Evolutionary conservation across 2,888 invertebrate species (phyloP), one percentile per base, ranked within the genome.

Genomic region (Brenthis hecate): DNA sequence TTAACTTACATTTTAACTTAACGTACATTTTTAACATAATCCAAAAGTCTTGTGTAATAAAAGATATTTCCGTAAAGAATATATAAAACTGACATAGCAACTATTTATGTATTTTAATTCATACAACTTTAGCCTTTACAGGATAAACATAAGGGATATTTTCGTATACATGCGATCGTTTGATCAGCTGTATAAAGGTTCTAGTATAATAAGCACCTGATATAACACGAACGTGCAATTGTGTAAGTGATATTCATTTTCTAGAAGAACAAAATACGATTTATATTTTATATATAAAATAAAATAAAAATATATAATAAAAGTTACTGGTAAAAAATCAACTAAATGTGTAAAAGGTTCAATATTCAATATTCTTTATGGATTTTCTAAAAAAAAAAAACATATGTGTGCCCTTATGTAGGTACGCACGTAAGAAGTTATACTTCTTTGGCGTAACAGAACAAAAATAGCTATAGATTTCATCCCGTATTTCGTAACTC

Each of bases 101-200:
- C 66, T 51, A 36, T 43, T 43, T 43, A 11, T 8, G 11, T 43
- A 43, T 11, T 43, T 14, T 32, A 6, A 14, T 23, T 23, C 5
- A 13, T 43, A 13, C 14, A 6, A 62, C 13, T 47, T 56, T 48
- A 43, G n/a, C 56, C 32, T 23, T 67, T 56, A 23, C 0, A 0
- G 4, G 0, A 13, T 0, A 14, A 1, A 6, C 2, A 61, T 61
- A 67, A 36, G 43, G 61, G 23, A 32, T 50, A 36, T 8, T 56
- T 50, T 56, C 6, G 50, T 1, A 23, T 56, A 11, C 19, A 32
- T 4, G n/a, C 6, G 16, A 32, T 16, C 67, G 72, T 77, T 77
- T 76, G 74, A 76, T 76, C 76, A 77, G 74, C 75, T 76, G 74
- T 71, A 66, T 67, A 68, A 68, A 69, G 61, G 43, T 60, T 43